Conservation (phyloP, 92 coral and sea anemone genomes). For the Zoanthus solanderi region DNA sequence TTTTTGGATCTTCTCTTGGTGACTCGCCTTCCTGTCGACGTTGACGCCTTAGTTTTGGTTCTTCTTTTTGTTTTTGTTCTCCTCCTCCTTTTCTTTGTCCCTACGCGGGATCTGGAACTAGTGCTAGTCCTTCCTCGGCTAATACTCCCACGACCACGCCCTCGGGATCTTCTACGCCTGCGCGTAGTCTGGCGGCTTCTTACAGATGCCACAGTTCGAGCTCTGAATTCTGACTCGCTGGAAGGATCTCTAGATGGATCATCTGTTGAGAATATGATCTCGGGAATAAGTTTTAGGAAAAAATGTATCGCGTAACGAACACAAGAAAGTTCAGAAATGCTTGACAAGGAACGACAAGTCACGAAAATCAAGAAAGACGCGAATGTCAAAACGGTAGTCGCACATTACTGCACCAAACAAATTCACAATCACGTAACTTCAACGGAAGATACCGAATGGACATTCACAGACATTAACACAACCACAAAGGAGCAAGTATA, state of each 20-base stretch:
- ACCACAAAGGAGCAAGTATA: too few relatives aligned
- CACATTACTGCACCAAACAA: too few relatives aligned
- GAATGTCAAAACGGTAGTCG: too few relatives aligned
- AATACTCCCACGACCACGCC: constrained; percentile 48
- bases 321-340: neutral
- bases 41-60: constrained; percentile 15
- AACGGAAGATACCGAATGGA: neutral
- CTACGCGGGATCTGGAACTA: constrained; percentile 52
- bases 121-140: constrained; percentile 64
- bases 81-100: constrained; percentile 37
- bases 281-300: constrained; percentile 6
- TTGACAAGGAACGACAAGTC: neutral
- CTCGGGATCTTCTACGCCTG: constrained; percentile 24
- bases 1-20: constrained; percentile 16
- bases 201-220: constrained; percentile 38
- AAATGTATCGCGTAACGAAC: neutral
- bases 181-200: constrained; percentile 23
- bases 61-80: constrained; percentile 50
- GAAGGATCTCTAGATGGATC: neutral
- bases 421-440: too few relatives aligned
- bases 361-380: too few relatives aligned
- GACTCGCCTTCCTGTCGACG: constrained; percentile 2
- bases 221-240: constrained; percentile 6
- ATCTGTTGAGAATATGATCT: constrained; percentile 18
- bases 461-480: neutral